Percentiles rank a stretch among this genome's conserved stretches.
These are phyloP conservation scores for Tetragnatha versicolor DNA, from an alignment of 1,140 invertebrate species.

Conservation along the genomic window DNA sequence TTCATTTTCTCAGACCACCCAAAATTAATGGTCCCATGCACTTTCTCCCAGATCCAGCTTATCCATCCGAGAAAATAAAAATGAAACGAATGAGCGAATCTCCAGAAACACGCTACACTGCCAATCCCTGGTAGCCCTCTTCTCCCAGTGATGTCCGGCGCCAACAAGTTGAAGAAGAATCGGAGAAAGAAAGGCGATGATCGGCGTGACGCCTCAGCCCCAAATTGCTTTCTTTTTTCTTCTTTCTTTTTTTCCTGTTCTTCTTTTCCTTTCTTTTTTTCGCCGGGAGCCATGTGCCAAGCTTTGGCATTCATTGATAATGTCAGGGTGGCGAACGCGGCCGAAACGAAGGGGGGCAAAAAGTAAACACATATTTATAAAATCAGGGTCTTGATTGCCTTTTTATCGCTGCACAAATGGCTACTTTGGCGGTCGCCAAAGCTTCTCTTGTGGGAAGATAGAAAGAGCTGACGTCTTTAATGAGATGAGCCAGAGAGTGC, in stretches of 20 bases:
- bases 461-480: background rate
- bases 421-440: slow-evolving; percentile 46
- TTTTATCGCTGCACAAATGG: slow-evolving; percentile 47
- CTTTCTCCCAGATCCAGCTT: too few relatives aligned
- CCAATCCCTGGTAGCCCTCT: slow-evolving; percentile 1
- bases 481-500: background rate
- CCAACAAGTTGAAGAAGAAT: slow-evolving; percentile 50
- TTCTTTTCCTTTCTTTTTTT: slow-evolving; percentile 20
- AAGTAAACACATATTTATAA: slow-evolving; percentile 54
- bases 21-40: too few relatives aligned
- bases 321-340: slow-evolving; percentile 25
- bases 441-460: background rate
- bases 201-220: slow-evolving; percentile 47
- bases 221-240: slow-evolving; percentile 44
- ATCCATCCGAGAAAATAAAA: too few relatives aligned
- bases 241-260: background rate
- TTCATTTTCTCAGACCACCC: too few relatives aligned
- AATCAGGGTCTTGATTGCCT: slow-evolving; percentile 43
- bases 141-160: slow-evolving; percentile 26
- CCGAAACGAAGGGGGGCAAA: slow-evolving; percentile 6
- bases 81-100: too few relatives aligned
- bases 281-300: slow-evolving; percentile 23
- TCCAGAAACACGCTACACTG: too few relatives aligned
- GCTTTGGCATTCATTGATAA: slow-evolving; percentile 12
- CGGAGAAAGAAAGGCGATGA: slow-evolving; percentile 50